Conservation (phyloP, 2,888 invertebrate genomes). For the Tipula vernalis region DNA sequence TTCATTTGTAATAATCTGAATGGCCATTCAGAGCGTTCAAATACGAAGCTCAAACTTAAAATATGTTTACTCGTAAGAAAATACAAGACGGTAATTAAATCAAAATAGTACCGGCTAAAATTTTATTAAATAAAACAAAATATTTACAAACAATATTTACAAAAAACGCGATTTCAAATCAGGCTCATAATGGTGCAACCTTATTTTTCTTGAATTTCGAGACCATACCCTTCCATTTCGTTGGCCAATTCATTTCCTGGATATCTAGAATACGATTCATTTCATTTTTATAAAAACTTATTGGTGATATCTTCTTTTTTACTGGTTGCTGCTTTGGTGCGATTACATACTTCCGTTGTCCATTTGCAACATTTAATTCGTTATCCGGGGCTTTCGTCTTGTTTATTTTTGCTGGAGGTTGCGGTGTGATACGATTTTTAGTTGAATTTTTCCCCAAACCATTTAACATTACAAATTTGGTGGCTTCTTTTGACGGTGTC, state of each 20-base stretch:
- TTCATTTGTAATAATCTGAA: too few relatives aligned
- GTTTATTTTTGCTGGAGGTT: neutral
- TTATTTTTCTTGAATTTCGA: neutral
- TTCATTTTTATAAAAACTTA: neutral
- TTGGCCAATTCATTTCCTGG: neutral
- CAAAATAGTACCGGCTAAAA: neutral
- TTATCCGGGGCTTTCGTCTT: neutral
- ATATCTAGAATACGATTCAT: neutral
- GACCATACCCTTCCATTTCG: neutral
- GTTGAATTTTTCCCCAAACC: neutral
- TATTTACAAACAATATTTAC: neutral
- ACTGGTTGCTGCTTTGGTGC: neutral
- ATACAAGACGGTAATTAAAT: too few relatives aligned
- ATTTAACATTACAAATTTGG: neutral
- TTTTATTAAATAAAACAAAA: constrained; percentile 7
- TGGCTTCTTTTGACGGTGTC: neutral
- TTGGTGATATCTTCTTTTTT: neutral
- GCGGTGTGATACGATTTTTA: neutral
- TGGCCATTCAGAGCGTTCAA: too few relatives aligned
- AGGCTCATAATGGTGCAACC: neutral
- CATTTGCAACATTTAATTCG: neutral
- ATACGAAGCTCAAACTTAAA: too few relatives aligned
- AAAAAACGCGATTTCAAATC: neutral
- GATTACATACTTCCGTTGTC: neutral
- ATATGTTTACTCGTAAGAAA: too few relatives aligned